Base-by-base conservation (phyloP, 2,113 vertebrate species). In the Platichthys flesus region DNA sequence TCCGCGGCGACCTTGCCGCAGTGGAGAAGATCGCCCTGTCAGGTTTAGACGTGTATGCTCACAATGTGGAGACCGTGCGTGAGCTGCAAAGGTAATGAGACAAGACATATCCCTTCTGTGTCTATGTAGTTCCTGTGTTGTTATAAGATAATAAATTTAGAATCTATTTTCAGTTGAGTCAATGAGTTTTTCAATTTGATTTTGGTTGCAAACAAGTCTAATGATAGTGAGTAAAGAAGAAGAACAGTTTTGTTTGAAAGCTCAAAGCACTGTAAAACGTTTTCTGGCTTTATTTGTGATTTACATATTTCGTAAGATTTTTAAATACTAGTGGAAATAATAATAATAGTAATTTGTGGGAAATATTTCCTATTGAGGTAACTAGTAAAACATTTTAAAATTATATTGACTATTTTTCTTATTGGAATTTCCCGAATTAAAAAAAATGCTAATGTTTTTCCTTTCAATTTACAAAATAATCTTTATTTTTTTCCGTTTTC, bases 41-140 rank as follows among this genome's bases (percentile, higher is more conserved):
- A 0, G 97, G 98, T 2, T 93, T 99, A 76, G 98, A 99, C 3
- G 98, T 99, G 3, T 99, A 96, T 0, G 98, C 98, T 0, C 98
- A 99, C 87, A 99, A 99, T 47, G 94, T 99, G 82, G 98, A 99
- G 89, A 99, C 98, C 0, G 98, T 99, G 61, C 95, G 96, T 0
- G 96, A 95, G 12, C 86, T 99, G 21, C 98, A 99, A 85, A 94
- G 97, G 98, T 99, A 74, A 42, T 9, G 2, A 45, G 3, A 14
- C 14, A 37, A 3, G n/a, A 16, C 3, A 55, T 51, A 7, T 51
- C 7, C 13, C 55, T 35, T 4, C 15, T 3, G 3, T 4, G 3
- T 51, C 23, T 18, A 18, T 20, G 14, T 51, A 18, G 4, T 13
- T 45, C 35, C 35, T 45, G 10, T 45, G 42, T 45, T 45, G 10